Evolutionary conservation across 2,113 vertebrate species (phyloP), one percentile per base, ranked within the genome.

Genomic region (Oriolus oriolus): DNA sequence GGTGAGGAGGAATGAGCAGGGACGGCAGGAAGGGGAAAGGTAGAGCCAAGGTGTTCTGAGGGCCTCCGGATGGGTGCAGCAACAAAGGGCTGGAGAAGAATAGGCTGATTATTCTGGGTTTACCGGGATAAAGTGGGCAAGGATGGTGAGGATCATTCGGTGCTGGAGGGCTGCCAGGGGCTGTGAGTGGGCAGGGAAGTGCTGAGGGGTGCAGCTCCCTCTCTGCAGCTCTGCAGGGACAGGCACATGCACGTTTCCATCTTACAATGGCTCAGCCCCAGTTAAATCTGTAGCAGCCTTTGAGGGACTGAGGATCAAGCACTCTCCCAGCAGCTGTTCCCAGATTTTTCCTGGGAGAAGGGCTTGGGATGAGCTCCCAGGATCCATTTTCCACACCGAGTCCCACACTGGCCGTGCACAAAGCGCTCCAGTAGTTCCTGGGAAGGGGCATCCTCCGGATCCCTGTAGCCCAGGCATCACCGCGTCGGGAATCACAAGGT

Each of bases 41-140:
- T 20, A 91, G 42, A 86, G 73, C 81, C 91, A 47, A 71, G 39
- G 84, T 13, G 35, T 41, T 3, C 2, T 3, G 52, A 80, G 93
- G 93, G 90, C 91, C 77, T 37, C 91, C 71, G 33, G 95, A 85
- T 93, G 93, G 93, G 96, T 23, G 96, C 93, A 95, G 95, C 91
- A 87, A 80, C 77, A 59, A 31, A 64, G 60, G 64, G 60, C 24
- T 64, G 7, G 37, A 79, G 91, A 93, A 95, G 86, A 97, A 95
- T 73, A 28, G 78, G 87, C 44, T 53, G 86, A 87, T 96, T 95
- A 89, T 83, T 93, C 82, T 73, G 75, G 60, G 47, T 27, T 93
- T 86, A 52, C 52, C 23, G 87, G 95, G 63, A 45, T 39, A 22
- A 69, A 61, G 78, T 4, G 33, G 88, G 70, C 56, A 75, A 57